A percentile compares a stretch with the other conserved stretches of the same genome.
phyloP scores from a whole-genome alignment of 2,113 vertebrate species.

The Elaphurus davidianus region DNA sequence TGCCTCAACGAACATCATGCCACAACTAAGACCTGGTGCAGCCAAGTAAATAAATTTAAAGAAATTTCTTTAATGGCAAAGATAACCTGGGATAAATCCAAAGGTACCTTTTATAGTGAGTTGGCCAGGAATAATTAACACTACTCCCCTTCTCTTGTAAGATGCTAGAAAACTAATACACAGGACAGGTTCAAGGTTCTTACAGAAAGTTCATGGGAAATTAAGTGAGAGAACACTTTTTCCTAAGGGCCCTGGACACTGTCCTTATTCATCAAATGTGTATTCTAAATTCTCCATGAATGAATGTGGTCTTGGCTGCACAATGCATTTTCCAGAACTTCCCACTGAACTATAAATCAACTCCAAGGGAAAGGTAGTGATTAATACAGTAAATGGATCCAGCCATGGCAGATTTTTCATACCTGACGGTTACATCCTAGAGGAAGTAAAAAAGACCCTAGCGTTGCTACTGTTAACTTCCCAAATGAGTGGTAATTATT shows the following conservation, averaged over 20 bases:
- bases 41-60: background rate
- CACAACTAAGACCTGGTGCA: background rate
- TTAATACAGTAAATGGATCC: slow-evolving; percentile 50
- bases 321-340: slow-evolving; percentile 28
- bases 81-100: slow-evolving; percentile 36
- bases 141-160: background rate
- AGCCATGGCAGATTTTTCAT: slow-evolving; percentile 31
- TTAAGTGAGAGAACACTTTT: background rate
- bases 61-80: background rate
- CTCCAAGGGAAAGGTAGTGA: slow-evolving; percentile 24
- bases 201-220: background rate
- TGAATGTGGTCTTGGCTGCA: background rate
- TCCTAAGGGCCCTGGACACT: background rate
- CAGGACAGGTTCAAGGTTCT: background rate
- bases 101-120: slow-evolving; percentile 45
- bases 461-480: slow-evolving; percentile 6
- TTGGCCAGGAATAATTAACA: background rate
- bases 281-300: background rate
- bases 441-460: slow-evolving; percentile 44
- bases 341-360: slow-evolving; percentile 36
- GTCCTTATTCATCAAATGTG: background rate
- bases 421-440: slow-evolving; percentile 14
- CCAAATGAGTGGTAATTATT: background rate
- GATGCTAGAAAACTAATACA: background rate
- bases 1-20: background rate